These are phyloP conservation scores for Carduelis carduelis DNA, from an alignment of 2,797 vertebrate species.

Conservation along the genomic window DNA sequence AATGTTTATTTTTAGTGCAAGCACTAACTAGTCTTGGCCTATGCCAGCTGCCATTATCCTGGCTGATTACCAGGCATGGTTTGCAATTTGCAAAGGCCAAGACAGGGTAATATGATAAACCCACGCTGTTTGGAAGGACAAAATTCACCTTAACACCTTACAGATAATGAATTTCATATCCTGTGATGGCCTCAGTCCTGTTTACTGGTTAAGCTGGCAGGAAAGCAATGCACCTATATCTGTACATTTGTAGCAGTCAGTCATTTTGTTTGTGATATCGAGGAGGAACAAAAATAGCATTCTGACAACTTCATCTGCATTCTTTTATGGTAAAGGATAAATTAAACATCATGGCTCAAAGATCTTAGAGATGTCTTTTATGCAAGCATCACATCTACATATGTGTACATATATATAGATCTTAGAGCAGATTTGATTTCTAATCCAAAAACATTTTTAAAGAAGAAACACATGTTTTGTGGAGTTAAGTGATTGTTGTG, in stretches of 20 bases:
- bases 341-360: background rate
- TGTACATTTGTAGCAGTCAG: background rate
- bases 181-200: background rate
- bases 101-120: background rate
- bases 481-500: background rate
- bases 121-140: background rate
- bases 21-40: background rate
- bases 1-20: background rate
- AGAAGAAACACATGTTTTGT: background rate
- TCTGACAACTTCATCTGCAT: background rate
- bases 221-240: background rate
- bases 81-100: background rate
- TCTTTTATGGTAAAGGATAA: background rate
- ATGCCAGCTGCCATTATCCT: background rate
- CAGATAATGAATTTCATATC: background rate
- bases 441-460: background rate
- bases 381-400: background rate
- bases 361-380: background rate
- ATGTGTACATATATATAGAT: fast-evolving
- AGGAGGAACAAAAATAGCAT: background rate
- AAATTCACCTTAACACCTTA: background rate
- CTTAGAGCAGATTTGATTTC: background rate
- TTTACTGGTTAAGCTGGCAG: background rate
- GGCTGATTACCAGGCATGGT: background rate
- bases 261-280: background rate